Evolutionary conservation across 1,140 invertebrate species (phyloP), one percentile per base, ranked within the genome.

Genomic region (Chionoecetes opilio): DNA sequence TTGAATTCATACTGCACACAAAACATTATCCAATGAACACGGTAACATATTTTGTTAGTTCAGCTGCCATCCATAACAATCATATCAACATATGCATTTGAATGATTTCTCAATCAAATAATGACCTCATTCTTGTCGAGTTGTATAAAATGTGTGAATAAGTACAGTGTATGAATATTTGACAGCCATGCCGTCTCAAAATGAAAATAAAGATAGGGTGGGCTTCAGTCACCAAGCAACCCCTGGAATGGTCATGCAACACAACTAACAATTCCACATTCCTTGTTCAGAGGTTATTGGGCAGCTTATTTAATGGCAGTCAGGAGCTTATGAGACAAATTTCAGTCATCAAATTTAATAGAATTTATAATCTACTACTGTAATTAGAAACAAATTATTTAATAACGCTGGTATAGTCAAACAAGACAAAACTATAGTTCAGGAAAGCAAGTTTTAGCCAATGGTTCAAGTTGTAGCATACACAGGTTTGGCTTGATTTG

Each of bases 261-360:
- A 94, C 63, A 95, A 41, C 35, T 38, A 75, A 75, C 32, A 63
- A 86, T 32, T 92, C 86, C 94, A 95, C 85, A 95, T 95, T 95
- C 94, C 90, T 95, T 95, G 41, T 41, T 87, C 41, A 88, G 90
- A 63, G 90, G 41, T 95, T 86, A 75, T 31, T 82, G 53, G 94
- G 84, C 46, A 53, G 46, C 87, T 88, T 82, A 46, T 92, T 21
- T 34, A 29, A 38, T 92, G 94, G 94, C 91, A 95, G 94, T 92
- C 94, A 95, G 94, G 94, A 95, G 94, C 34, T 63, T 94, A 85
- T n/a, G 37, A 32, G 92, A n/a, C n/a, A 32, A 91, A 88, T 86
- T 92, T 95, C 38, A 91, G 38, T 82, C 21, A 37, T n/a, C 63
- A 29, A n/a, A 89, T 41, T 34, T 29, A 5, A 17, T 29, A 53